Conservation (phyloP, 2,113 vertebrate species). For the Puffinus mauretanicus region DNA sequence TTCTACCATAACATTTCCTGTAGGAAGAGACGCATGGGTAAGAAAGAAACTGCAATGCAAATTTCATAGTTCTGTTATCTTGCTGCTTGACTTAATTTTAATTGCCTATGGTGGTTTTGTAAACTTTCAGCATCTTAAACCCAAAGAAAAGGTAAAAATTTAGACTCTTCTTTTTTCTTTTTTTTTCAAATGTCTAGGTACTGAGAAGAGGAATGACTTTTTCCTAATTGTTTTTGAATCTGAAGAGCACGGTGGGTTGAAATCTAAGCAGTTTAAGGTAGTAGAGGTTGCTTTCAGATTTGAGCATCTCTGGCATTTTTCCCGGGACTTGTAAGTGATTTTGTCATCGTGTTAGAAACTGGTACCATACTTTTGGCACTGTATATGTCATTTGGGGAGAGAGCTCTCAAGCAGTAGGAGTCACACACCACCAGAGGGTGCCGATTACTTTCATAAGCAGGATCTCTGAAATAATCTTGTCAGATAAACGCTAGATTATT, state of each 20-base stretch:
- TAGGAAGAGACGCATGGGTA: background rate
- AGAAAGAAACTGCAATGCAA: background rate
- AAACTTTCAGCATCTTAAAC: background rate
- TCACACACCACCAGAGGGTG: conserved; percentile 62
- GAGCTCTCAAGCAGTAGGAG: background rate
- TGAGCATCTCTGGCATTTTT: background rate
- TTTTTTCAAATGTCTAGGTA: background rate
- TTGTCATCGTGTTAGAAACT: background rate
- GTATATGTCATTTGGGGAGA: too few species aligned
- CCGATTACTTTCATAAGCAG: background rate
- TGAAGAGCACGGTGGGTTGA: background rate
- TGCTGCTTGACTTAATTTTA: background rate
- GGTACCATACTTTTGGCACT: background rate
- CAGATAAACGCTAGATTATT: background rate
- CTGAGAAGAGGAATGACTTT: background rate
- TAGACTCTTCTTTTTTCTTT: background rate
- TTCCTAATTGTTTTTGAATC: background rate
- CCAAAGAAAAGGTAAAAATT: background rate
- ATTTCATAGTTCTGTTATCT: background rate
- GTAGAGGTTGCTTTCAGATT: background rate
- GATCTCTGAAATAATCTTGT: background rate
- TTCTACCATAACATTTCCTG: background rate
- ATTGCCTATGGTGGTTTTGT: background rate
- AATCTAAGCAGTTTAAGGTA: background rate
- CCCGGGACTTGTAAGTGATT: background rate